These are phyloP conservation scores for Asarcornis scutulata DNA, from an alignment of 2,113 vertebrate genomes.

Conservation along the genomic window DNA sequence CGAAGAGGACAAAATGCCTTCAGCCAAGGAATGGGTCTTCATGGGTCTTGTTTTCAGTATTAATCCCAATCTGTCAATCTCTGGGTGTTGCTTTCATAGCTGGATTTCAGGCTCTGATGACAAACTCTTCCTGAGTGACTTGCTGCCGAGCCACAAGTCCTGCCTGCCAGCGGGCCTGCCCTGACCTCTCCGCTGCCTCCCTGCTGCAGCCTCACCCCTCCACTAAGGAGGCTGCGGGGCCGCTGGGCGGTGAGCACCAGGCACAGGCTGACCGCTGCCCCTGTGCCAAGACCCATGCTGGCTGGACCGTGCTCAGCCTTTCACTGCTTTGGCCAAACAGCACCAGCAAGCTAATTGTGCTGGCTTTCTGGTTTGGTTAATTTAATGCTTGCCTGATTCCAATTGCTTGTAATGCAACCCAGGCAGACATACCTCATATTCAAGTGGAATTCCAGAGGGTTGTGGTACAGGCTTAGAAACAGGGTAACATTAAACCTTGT, in stretches of 20 bases:
- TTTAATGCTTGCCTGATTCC: neutral
- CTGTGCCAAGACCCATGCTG: accelerated
- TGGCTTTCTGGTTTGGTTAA: neutral
- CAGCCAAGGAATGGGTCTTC: neutral
- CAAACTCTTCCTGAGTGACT: neutral
- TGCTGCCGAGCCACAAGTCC: neutral
- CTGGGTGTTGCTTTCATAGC: neutral
- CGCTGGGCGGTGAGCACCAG: too few species aligned
- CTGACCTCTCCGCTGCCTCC: accelerated
- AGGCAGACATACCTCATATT: neutral
- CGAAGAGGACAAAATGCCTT: neutral
- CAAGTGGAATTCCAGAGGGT: neutral
- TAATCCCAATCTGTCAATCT: neutral
- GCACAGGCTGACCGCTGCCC: neutral
- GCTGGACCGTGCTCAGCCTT: neutral
- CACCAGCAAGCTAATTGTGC: neutral
- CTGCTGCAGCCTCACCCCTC: neutral
- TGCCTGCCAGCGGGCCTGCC: neutral
- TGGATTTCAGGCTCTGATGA: neutral
- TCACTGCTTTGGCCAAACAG: neutral
- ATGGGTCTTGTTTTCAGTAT: neutral
- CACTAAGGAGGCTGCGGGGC: too few species aligned
- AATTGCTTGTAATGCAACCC: neutral
- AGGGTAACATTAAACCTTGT: neutral
- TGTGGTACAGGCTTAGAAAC: neutral